Conservation (phyloP, 2,113 vertebrate genomes). For the Heterochromis multidens region DNA sequence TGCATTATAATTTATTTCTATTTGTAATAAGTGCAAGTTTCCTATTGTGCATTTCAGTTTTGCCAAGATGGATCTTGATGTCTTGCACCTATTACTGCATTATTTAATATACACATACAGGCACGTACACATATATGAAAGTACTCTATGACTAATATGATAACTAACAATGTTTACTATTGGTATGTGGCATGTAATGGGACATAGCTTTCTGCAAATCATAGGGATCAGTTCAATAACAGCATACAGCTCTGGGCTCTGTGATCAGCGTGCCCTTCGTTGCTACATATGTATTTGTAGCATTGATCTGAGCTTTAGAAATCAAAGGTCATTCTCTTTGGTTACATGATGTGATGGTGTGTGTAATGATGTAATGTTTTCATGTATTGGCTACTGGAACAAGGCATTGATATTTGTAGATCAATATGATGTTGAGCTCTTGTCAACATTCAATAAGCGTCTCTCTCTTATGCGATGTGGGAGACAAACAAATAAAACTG, state of each 20-base stretch:
- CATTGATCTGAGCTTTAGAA: slow-evolving; percentile 18
- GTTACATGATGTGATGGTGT: neutral
- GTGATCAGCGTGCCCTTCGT: neutral
- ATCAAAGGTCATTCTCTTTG: slow-evolving; percentile 4
- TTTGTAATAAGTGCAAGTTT: neutral
- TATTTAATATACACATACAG: neutral
- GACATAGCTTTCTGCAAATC: neutral
- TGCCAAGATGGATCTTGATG: neutral
- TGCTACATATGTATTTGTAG: neutral
- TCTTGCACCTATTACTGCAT: neutral
- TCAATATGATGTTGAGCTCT: slow-evolving; percentile 29
- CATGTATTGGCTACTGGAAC: neutral
- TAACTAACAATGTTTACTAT: neutral
- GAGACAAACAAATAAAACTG: neutral
- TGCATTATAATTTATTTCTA: neutral
- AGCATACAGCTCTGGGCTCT: neutral
- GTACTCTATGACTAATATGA: neutral
- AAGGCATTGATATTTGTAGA: slow-evolving; percentile 18
- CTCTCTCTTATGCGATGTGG: neutral
- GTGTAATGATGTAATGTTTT: slow-evolving; percentile 14
- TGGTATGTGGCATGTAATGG: neutral
- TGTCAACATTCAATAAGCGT: neutral
- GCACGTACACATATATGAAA: neutral
- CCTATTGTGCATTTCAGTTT: neutral
- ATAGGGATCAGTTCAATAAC: neutral